Evolutionary conservation across 1,140 invertebrate species (phyloP).

Genomic region (Manduca sexta): DNA sequence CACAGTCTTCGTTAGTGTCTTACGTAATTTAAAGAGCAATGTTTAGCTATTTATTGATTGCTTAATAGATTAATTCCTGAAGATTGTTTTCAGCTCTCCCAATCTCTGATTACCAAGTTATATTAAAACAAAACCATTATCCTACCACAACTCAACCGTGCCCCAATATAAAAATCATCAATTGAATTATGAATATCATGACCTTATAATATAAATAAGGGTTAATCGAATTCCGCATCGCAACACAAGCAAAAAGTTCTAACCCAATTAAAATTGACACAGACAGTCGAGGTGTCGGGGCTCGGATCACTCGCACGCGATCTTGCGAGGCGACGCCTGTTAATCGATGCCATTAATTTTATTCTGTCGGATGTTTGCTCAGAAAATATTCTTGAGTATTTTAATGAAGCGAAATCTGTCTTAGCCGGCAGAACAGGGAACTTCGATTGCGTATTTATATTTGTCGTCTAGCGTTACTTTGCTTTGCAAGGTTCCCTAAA

Average conservation of each 20-base stretch:
- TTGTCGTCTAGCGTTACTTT: too few species aligned
- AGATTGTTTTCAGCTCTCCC: too few species aligned
- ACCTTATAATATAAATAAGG: conserved; percentile 33
- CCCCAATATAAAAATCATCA: too few species aligned
- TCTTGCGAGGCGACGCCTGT: conserved; percentile 35
- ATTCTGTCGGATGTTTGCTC: conserved; percentile 35
- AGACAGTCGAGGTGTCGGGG: conserved; percentile 40
- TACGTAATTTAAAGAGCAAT: too few species aligned
- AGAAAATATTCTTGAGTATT: conserved; percentile 31
- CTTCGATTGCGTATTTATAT: background rate
- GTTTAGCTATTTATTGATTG: too few species aligned
- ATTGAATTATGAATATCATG: too few species aligned
- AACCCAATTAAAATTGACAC: conserved; percentile 64
- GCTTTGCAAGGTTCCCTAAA: too few species aligned
- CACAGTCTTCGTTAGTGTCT: too few species aligned
- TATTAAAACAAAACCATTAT: too few species aligned
- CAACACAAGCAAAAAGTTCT: conserved; percentile 45
- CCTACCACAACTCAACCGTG: too few species aligned
- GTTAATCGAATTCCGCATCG: conserved; percentile 40
- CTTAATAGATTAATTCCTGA: too few species aligned
- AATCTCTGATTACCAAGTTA: too few species aligned
- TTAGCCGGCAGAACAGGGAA: conserved; percentile 2
- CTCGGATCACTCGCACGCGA: conserved; percentile 51
- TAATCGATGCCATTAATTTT: conserved; percentile 61
- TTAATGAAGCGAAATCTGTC: conserved; percentile 18